Conservation (phyloP, 2,888 invertebrate species). For the Tetropium fuscum region DNA sequence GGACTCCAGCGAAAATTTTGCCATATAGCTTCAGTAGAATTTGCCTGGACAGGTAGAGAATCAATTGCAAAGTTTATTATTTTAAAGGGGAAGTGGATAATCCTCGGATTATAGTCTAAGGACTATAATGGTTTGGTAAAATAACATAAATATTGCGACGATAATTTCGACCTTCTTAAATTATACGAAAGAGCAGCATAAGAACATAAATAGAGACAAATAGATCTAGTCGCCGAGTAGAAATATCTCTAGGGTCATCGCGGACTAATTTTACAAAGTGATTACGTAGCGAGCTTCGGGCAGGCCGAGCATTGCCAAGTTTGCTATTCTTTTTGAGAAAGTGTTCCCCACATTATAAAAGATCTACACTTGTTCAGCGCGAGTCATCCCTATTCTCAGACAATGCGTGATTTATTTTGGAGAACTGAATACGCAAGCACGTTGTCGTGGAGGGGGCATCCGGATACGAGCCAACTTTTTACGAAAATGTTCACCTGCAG, state of each 20-base stretch:
- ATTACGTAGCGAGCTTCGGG: background rate
- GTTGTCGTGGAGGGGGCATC: background rate
- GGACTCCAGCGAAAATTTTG: no score
- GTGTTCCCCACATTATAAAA: slow-evolving; percentile 12
- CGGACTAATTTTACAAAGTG: slow-evolving; percentile 6
- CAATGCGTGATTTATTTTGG: slow-evolving; percentile 19
- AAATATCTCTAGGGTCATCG: slow-evolving; percentile 3
- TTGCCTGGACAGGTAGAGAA: no score
- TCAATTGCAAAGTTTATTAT: no score
- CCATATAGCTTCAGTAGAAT: no score
- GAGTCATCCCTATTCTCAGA: slow-evolving; percentile 17
- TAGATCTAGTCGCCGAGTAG: background rate
- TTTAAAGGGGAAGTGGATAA: no score
- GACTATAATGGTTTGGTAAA: no score
- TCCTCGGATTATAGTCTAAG: no score
- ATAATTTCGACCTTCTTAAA: no score
- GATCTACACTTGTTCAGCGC: slow-evolving; percentile 3
- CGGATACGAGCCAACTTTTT: background rate
- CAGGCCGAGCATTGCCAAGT: slow-evolving; percentile 5
- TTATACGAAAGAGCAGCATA: background rate
- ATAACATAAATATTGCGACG: no score
- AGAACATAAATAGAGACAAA: background rate
- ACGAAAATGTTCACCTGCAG: no score
- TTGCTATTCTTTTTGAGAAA: slow-evolving; percentile 21
- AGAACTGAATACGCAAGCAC: slow-evolving; percentile 10